Percentiles rank a stretch among this genome's conserved stretches.
Evolutionary conservation across 2,888 invertebrate species (phyloP).

Genomic region (Acronicta psi): DNA sequence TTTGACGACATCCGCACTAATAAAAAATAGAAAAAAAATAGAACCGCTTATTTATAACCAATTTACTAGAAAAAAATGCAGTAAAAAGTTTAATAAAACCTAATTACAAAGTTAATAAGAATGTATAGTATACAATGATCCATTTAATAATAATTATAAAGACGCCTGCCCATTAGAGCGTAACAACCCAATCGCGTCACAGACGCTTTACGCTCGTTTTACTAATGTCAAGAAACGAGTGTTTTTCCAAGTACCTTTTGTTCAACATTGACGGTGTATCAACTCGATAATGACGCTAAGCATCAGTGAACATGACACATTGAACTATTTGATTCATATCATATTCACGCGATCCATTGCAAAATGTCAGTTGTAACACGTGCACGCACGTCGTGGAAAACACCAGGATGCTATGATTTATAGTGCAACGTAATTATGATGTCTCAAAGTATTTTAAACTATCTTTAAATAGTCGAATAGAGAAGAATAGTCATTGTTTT

Average conservation of each 20-base stretch:
- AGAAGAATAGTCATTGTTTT: too few relatives aligned
- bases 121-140: too few relatives aligned
- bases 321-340: slow-evolving; percentile 16
- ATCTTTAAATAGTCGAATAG: too few relatives aligned
- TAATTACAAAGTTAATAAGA: too few relatives aligned
- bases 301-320: slow-evolving; percentile 12
- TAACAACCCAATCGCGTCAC: slow-evolving; percentile 22
- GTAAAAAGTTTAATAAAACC: too few relatives aligned
- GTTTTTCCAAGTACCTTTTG: slow-evolving; percentile 4
- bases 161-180: slow-evolving; percentile 27
- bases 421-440: too few relatives aligned
- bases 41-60: too few relatives aligned
- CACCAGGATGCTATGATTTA: slow-evolving; percentile 3
- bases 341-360: not conserved
- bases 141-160: slow-evolving; percentile 17
- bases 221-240: slow-evolving; percentile 1
- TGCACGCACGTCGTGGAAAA: slow-evolving; percentile 14
- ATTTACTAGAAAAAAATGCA: too few relatives aligned
- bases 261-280: slow-evolving; percentile 1
- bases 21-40: not conserved
- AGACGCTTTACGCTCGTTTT: slow-evolving; percentile 10
- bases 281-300: slow-evolving; percentile 8
- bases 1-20: too few relatives aligned
- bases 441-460: too few relatives aligned
- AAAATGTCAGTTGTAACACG: not conserved